A percentile compares a stretch with the other conserved stretches of the same genome.
These are phyloP conservation scores for Lemur catta DNA, from an alignment of 2,797 vertebrate species.

Conservation along the genomic window DNA sequence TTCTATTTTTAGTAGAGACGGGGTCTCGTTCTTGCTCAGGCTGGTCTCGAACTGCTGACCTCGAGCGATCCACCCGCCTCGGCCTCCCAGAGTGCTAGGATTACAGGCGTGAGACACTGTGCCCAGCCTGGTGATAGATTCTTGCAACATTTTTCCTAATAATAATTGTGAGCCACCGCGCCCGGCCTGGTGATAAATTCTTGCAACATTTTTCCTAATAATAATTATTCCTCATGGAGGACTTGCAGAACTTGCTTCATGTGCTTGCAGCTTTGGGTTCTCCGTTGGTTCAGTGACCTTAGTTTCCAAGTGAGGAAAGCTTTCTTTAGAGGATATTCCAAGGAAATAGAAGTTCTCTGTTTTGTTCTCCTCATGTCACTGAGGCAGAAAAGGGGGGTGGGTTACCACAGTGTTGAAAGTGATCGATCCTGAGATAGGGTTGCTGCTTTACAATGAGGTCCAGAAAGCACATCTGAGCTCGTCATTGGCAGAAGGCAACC, in stretches of 20 bases:
- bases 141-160: background rate
- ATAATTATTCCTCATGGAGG: background rate
- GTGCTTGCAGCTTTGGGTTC: background rate
- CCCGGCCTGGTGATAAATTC: no score
- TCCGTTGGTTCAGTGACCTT: background rate
- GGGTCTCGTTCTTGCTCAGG: no score
- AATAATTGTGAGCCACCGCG: background rate
- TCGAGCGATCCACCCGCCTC: no score
- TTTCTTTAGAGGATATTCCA: background rate
- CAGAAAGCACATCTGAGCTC: background rate
- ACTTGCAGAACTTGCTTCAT: background rate
- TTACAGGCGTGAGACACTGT: rapidly evolving
- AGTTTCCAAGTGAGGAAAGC: background rate
- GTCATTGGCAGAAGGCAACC: background rate
- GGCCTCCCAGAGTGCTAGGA: no score
- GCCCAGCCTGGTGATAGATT: no score
- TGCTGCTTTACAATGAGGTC: background rate
- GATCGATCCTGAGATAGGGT: background rate
- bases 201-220: background rate
- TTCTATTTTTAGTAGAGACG: no score
- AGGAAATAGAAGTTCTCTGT: background rate
- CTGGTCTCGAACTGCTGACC: no score
- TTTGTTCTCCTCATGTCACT: background rate
- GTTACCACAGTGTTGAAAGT: background rate
- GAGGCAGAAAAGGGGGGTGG: background rate